Evolutionary conservation across 2,888 invertebrate species (phyloP).

Genomic region (Drosophila lutescens): DNA sequence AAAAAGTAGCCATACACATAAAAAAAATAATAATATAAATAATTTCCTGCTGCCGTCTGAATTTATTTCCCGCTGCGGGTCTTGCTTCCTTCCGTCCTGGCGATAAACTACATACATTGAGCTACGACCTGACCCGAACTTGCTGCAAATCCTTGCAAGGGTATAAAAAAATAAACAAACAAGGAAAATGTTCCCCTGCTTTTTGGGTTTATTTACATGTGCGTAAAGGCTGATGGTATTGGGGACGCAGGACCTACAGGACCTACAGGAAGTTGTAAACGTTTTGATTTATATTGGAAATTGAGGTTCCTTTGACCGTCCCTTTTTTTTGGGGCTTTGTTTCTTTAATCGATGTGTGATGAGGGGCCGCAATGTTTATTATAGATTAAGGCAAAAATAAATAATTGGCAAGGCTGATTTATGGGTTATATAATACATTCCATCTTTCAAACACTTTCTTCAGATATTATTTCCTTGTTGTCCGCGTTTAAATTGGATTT

Average conservation of each 20-base stretch:
- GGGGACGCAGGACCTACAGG: slow-evolving; percentile 50
- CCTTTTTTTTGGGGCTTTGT: slow-evolving; percentile 13
- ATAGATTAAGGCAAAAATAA: slow-evolving; percentile 13
- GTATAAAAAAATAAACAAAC: slow-evolving; percentile 62
- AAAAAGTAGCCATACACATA: slow-evolving; percentile 36
- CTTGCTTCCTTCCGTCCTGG: slow-evolving; percentile 67
- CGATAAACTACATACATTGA: slow-evolving; percentile 45
- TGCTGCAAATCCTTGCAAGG: slow-evolving; percentile 45
- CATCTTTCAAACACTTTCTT: no score
- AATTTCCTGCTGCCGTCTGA: slow-evolving; percentile 69
- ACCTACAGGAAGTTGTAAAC: slow-evolving; percentile 65
- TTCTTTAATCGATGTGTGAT: slow-evolving; percentile 41
- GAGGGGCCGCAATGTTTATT: slow-evolving; percentile 6
- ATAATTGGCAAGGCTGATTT: slow-evolving; percentile 2
- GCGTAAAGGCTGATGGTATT: slow-evolving; percentile 29
- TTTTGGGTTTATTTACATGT: slow-evolving; percentile 65
- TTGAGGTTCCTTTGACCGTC: slow-evolving; percentile 50
- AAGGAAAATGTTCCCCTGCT: slow-evolving; percentile 34
- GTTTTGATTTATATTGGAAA: slow-evolving; percentile 72
- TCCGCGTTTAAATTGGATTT: slow-evolving; percentile 6
- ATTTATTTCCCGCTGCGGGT: slow-evolving; percentile 53
- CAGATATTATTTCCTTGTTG: background rate
- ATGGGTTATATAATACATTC: background rate
- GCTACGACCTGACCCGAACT: slow-evolving; percentile 33
- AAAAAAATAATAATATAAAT: slow-evolving; percentile 74